Conservation (phyloP, 2,888 invertebrate genomes). For the Caenorhabditis macrosperma region DNA sequence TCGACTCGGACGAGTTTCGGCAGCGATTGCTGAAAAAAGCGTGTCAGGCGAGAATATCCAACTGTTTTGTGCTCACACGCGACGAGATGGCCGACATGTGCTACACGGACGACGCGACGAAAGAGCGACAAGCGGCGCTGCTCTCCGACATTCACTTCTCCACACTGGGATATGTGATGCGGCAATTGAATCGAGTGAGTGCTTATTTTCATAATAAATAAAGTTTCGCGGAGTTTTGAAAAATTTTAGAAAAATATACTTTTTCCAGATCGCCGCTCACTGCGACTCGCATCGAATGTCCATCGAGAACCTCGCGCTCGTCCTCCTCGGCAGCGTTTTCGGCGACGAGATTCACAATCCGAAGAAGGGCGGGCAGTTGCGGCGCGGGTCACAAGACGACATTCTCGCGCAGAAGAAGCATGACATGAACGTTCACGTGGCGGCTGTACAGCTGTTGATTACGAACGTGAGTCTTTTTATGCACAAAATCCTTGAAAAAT, state of each 20-base stretch:
- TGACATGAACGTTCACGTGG: conserved; percentile 49
- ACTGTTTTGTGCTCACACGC: conserved; percentile 32
- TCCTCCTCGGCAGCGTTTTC: conserved; percentile 69
- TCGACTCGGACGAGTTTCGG: conserved; percentile 59
- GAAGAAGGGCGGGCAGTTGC: conserved; percentile 27
- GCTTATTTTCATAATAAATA: too few relatives aligned
- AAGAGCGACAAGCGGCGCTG: conserved; percentile 20
- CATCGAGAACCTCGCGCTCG: conserved; percentile 65
- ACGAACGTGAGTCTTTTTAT: conserved; percentile 49
- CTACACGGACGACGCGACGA: conserved; percentile 14
- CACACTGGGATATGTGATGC: conserved; percentile 70
- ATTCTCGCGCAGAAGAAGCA: conserved; percentile 54
- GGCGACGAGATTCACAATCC: conserved; percentile 53
- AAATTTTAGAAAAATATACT: neutral
- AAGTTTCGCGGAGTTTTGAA: neutral
- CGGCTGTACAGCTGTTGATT: conserved; percentile 54
- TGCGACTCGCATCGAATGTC: conserved; percentile 67
- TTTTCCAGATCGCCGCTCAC: conserved; percentile 51
- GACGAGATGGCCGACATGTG: conserved; percentile 52
- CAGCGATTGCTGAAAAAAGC: conserved; percentile 37
- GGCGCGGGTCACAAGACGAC: conserved; percentile 45
- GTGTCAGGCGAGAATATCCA: conserved; percentile 36
- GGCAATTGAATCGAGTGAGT: conserved; percentile 64
- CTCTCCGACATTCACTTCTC: conserved; percentile 55
- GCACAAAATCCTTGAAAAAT: too few relatives aligned